A percentile compares a stretch with the other conserved stretches of the same genome.
phyloP scores from a whole-genome alignment of 2,113 vertebrate genomes.

The Melospiza melodia region DNA sequence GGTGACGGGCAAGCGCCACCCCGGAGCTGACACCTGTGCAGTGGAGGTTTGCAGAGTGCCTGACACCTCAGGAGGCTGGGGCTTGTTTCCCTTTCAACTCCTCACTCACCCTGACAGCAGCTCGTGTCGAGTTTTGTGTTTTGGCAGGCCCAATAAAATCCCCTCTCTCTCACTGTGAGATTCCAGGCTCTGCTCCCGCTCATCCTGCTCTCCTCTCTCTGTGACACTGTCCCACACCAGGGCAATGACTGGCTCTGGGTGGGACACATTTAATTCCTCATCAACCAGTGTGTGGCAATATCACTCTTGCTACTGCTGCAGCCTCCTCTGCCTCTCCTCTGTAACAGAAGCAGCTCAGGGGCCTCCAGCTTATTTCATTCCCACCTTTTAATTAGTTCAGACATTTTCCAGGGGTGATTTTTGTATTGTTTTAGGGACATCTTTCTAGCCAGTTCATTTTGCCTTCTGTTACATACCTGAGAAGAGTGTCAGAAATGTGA shows the following conservation, averaged over 20 bases:
- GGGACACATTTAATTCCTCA: neutral
- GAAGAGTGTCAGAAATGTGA: slow-evolving; percentile 27
- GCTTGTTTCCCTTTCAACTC: slow-evolving; percentile 39
- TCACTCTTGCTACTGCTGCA: neutral
- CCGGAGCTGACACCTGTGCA: slow-evolving; percentile 30
- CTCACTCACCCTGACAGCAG: slow-evolving; percentile 43
- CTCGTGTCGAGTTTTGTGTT: fast-evolving
- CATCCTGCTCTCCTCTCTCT: neutral
- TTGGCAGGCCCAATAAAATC: neutral
- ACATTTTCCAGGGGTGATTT: neutral
- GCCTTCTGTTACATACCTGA: neutral
- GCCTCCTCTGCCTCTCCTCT: neutral
- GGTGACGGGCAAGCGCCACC: neutral
- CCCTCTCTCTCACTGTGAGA: fast-evolving
- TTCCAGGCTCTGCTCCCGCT: neutral
- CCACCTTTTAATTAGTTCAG: slow-evolving; percentile 9
- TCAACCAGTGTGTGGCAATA: neutral
- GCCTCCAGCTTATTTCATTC: neutral
- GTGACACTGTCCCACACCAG: neutral
- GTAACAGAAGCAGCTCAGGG: neutral
- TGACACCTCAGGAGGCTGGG: neutral
- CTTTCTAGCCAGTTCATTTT: neutral
- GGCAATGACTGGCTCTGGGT: neutral
- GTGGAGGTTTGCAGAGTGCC: neutral
- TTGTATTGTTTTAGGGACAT: neutral